Evolutionary conservation across 1,140 invertebrate species (phyloP), one percentile per base, ranked within the genome.

Genomic region (Lepidotrigona ventralis): DNA sequence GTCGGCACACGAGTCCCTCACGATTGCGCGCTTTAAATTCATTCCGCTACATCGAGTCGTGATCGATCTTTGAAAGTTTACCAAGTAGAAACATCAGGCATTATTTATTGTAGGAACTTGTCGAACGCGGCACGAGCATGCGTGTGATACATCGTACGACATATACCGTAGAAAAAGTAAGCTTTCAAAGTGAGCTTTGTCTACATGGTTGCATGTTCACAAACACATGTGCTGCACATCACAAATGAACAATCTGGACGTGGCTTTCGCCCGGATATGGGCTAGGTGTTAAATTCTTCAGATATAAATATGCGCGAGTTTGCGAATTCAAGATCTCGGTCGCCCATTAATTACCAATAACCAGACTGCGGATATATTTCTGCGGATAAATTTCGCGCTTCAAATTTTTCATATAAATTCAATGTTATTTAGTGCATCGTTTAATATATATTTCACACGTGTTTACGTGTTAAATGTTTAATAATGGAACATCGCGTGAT

Each of bases 161-260:
- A 33, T 33, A 33, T 3, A 3, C 4, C 33, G 33, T 33, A 33
- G 33, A 8, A 73, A 73, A 21, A 9, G 73, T 9, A 29, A 39
- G 53, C 74, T 78, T 53, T 21, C 74, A 70, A 77, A 58, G 64
- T 82, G 60, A n/a, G 70, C 21, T n/a, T n/a, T 69, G 39, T 33
- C 54, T 63, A 69, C 81, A 23, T 39, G 46, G 46, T 54, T 78
- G 60, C 58, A 58, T 8, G 1, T 6, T 33, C 17, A 53, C 75
- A 78, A 71, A 83, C 75, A n/a, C n/a, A n/a, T n/a, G 75, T 83
- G 81, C 74, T 6, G 63, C 54, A 83, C 54, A 78, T 39, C 66
- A 78, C 26, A 70, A 71, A 68, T 19, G 26, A 21, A 68, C n/a
- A n/a, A n/a, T 60, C 5, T 39, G 33, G 60, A 70, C 23, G 74